These are phyloP conservation scores for Perca schrenkii DNA, from an alignment of 2,113 vertebrate genomes.

Conservation along the genomic window DNA sequence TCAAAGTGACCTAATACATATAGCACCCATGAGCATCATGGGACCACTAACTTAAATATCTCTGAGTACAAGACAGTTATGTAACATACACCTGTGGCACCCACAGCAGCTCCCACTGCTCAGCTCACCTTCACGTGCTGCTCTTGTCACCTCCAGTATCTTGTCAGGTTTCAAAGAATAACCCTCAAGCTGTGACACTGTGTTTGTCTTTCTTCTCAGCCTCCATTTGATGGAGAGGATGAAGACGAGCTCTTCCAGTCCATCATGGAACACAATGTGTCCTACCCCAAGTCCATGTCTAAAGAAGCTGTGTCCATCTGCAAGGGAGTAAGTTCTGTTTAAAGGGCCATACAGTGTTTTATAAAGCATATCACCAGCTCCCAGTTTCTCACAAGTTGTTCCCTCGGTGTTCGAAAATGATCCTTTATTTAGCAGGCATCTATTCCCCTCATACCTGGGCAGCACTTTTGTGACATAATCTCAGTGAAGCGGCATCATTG, in stretches of 20 bases:
- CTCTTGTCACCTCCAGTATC: not conserved
- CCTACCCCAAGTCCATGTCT: constrained; percentile 97
- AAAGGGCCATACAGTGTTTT: not conserved
- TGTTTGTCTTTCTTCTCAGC: constrained; percentile 80
- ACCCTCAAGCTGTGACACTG: not conserved
- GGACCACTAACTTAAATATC: not conserved
- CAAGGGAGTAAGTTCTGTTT: constrained; percentile 85
- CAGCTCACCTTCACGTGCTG: constrained; percentile 13
- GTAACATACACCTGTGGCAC: not conserved
- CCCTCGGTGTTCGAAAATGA: not conserved
- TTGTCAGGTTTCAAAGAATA: not conserved
- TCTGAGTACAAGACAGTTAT: not conserved
- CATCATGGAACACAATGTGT: constrained; percentile 99
- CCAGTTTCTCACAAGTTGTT: not conserved
- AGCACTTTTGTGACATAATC: constrained; percentile 18
- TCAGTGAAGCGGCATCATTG: not conserved
- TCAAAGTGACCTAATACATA: not conserved
- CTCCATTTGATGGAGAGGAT: constrained; percentile 97
- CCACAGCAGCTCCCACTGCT: not conserved
- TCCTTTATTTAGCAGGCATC: constrained; percentile 15
- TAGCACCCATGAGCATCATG: not conserved
- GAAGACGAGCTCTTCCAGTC: constrained; percentile 98
- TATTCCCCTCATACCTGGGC: constrained; percentile 30
- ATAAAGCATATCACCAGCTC: not conserved
- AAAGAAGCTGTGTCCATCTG: constrained; percentile 99